Evolutionary conservation across 1,140 invertebrate genomes (phyloP).

Genomic region (Meloidogyne hapla): DNA sequence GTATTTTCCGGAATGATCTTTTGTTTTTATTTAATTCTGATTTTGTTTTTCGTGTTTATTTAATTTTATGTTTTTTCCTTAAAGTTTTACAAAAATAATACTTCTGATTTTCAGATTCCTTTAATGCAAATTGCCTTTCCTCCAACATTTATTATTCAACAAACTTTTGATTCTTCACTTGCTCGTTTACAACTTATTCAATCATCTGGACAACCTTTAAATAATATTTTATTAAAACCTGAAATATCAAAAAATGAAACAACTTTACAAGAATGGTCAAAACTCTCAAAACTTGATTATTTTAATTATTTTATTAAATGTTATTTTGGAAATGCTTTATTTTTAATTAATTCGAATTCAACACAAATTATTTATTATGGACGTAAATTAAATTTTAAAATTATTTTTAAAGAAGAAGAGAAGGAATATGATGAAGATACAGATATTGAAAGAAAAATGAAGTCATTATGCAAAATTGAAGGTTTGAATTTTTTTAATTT

Average conservation of each 20-base stretch:
- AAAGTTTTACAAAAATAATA: background rate
- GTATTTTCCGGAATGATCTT: too few species aligned
- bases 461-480: background rate
- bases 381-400: slow-evolving; percentile 15
- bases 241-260: slow-evolving; percentile 1
- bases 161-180: slow-evolving; percentile 8
- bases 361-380: slow-evolving; percentile 28
- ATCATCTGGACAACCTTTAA: slow-evolving; percentile 1
- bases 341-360: background rate
- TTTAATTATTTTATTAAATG: slow-evolving; percentile 14
- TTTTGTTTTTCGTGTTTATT: background rate
- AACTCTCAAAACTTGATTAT: background rate
- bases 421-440: background rate
- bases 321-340: slow-evolving; percentile 22
- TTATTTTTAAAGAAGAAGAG: background rate
- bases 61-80: background rate
- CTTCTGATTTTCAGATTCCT: slow-evolving; percentile 9
- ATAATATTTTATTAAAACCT: slow-evolving; percentile 12
- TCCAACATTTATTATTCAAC: background rate
- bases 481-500: background rate
- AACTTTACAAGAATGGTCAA: slow-evolving; percentile 12
- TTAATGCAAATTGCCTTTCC: slow-evolving; percentile 12
- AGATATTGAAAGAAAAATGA: background rate
- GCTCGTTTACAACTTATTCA: background rate
- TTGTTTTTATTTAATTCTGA: too few species aligned